Base-by-base conservation (phyloP, 2,113 vertebrate genomes). In the Platichthys flesus region DNA sequence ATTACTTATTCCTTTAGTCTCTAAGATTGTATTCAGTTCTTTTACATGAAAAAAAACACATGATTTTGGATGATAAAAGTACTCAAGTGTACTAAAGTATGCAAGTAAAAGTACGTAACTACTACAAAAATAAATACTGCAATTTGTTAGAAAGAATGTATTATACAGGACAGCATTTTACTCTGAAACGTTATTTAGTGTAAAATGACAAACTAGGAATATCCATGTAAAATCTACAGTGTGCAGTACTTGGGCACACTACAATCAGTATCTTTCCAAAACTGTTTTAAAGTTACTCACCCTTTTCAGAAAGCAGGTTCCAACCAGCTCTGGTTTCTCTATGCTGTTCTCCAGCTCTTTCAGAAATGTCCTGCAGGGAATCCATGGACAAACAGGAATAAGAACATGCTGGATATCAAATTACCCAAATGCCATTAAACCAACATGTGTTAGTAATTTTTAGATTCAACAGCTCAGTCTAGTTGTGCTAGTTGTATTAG, bases 271-370 rank as follows among this genome's bases (percentile, higher is more conserved):
- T 1, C 31, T 31, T 31, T 31, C 6, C 31, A 31, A 6, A 31
- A 31, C 31, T 31, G 31, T 31, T 5, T 58, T 21, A 31, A 10
- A 56, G 31, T 2, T 15, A 74, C 96, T 95, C 93, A 99, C 97
- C 91, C 97, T 95, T 91, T 97, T 97, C 89, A 98, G 92, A 91
- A 99, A 99, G 81, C 97, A 98, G 24, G 89, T 94, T 81, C 96
- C 96, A 74, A 99, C 95, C 81, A 97, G 91, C 81, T 97, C 96
- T 4, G 97, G 96, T 71, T 96, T 97, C 91, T 97, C 96, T 6
- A 89, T 92, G 57, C 96, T 97, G 74, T 96, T 96, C 93, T 97
- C 96, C 89, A 98, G 87, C 81, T 98, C 97, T 91, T 95, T 96
- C 18, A 96, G 94, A 93, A 99, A 97, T 70, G 95, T 97, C 89